Evolutionary conservation across 2,113 vertebrate species (phyloP).

Genomic region (Oceanites oceanicus): DNA sequence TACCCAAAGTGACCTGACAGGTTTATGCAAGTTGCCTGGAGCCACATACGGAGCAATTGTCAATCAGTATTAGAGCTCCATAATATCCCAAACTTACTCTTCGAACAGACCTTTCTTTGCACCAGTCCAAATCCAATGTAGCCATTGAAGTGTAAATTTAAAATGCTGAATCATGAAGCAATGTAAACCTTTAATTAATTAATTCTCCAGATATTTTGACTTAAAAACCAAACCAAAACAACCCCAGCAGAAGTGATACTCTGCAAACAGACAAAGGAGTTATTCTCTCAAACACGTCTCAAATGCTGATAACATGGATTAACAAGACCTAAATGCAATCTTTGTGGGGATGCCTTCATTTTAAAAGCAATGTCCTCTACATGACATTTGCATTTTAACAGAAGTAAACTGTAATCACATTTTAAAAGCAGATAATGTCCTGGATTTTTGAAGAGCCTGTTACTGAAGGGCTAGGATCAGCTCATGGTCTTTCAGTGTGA

Average conservation of each 20-base stretch:
- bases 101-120: background rate
- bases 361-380: background rate
- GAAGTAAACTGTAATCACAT: background rate
- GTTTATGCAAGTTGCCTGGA: background rate
- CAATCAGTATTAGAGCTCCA: background rate
- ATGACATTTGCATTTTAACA: background rate
- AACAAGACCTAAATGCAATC: background rate
- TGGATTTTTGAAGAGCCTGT: background rate
- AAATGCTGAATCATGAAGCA: background rate
- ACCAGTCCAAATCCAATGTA: background rate
- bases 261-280: background rate
- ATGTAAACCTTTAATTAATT: background rate
- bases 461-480: background rate
- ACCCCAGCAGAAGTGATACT: background rate
- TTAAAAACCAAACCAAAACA: background rate
- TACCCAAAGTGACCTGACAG: constrained; percentile 25
- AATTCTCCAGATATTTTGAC: background rate
- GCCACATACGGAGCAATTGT: constrained; percentile 19
- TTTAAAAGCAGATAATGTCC: background rate
- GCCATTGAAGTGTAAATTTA: background rate
- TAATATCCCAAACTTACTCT: background rate
- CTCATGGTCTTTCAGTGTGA: background rate
- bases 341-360: background rate
- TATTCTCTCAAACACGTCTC: background rate
- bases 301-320: background rate